Conservation (phyloP, 2,888 invertebrate genomes). For the Pseudolycoriella hygida region DNA sequence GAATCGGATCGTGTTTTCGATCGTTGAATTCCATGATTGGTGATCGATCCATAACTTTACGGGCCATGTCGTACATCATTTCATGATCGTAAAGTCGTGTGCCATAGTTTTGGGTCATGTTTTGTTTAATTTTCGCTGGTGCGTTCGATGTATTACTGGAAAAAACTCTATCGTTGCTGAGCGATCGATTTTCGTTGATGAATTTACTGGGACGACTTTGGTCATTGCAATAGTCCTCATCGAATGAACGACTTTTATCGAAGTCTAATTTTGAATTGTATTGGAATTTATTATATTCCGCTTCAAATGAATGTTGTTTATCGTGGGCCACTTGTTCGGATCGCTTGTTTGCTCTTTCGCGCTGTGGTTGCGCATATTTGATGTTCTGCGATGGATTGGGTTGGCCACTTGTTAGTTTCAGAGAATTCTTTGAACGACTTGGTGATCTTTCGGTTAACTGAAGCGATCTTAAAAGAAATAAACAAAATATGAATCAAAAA, state of each 20-base stretch:
- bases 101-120: conserved; percentile 27
- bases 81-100: conserved; percentile 28
- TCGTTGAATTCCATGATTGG: conserved; percentile 25
- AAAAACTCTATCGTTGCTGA: conserved; percentile 2
- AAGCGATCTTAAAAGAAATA: conserved; percentile 32
- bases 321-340: conserved; percentile 8
- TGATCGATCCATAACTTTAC: conserved; percentile 23
- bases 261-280: conserved; percentile 17
- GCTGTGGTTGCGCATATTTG: too few species aligned
- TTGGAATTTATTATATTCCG: conserved; percentile 18
- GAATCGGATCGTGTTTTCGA: conserved; percentile 1
- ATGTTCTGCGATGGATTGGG: not conserved
- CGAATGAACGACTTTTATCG: conserved; percentile 27
- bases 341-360: too few species aligned
- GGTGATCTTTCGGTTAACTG: conserved; percentile 43
- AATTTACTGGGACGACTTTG: not conserved
- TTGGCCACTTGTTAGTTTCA: conserved; percentile 6
- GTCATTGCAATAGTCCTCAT: conserved; percentile 24
- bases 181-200: conserved; percentile 1
- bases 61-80: conserved; percentile 25
- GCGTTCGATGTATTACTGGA: not conserved
- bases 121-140: conserved; percentile 14
- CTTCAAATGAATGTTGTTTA: conserved; percentile 26
- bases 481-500: not conserved
- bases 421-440: conserved; percentile 21